phyloP scores from a whole-genome alignment of 2,888 invertebrate genomes.

The Acrocyrtus sp. region DNA sequence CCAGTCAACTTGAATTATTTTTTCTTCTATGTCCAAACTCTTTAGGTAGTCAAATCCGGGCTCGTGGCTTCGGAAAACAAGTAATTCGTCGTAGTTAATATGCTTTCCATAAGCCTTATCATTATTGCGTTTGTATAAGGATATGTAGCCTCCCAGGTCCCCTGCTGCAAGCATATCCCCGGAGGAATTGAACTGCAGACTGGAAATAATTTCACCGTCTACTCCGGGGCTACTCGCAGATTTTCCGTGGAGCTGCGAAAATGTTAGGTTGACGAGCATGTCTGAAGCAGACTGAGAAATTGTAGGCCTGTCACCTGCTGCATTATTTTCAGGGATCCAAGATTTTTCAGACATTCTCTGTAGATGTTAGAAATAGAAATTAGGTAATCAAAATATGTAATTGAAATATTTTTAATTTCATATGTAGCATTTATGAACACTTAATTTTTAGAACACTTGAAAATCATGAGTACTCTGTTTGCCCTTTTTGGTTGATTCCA shows the following conservation, averaged over 20 bases:
- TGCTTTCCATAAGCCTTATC: neutral
- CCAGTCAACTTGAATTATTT: constrained; percentile 22
- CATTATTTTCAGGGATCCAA: no score
- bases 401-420: no score
- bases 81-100: neutral
- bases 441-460: no score
- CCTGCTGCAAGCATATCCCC: constrained; percentile 22
- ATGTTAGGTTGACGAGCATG: neutral
- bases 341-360: no score
- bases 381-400: no score
- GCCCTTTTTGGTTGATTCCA: no score
- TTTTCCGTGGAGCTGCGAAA: neutral
- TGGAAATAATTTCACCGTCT: constrained; percentile 11
- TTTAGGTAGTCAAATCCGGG: constrained; percentile 39
- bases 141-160: constrained; percentile 19
- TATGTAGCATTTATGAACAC: no score
- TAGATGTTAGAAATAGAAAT: no score
- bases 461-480: no score
- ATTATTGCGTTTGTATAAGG: constrained; percentile 20
- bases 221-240: no score
- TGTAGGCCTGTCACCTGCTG: neutral
- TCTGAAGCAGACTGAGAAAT: neutral
- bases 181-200: constrained; percentile 5
- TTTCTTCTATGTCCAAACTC: constrained; percentile 35
- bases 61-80: constrained; percentile 15